Evolutionary conservation across 2,113 vertebrate species (phyloP).

Genomic region (Gulo gulo): DNA sequence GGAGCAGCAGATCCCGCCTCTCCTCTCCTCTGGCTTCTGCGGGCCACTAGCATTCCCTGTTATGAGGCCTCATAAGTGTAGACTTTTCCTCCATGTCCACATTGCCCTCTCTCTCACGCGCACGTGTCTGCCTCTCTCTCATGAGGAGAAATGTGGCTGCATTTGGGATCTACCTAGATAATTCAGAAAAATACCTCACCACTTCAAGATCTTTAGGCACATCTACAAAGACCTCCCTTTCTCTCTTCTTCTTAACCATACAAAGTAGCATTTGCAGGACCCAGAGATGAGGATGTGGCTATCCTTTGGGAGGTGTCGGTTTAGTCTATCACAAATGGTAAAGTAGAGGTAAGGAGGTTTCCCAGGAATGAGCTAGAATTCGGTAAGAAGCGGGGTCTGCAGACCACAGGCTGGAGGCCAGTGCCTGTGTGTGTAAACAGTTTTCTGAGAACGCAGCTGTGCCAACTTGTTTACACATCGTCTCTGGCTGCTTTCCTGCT

Average conservation of each 20-base stretch:
- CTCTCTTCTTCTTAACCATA: not conserved
- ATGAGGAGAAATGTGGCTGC: not conserved
- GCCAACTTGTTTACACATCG: not conserved
- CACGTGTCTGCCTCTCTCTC: accelerated
- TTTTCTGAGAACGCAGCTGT: not conserved
- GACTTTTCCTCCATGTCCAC: not conserved
- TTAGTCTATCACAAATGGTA: not conserved
- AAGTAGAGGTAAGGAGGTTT: not conserved
- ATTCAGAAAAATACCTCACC: not conserved
- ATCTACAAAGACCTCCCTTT: not conserved
- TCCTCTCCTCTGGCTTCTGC: accelerated
- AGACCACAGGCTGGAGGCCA: not conserved
- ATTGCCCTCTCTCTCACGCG: not conserved
- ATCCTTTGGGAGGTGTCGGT: not conserved
- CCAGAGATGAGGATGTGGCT: not conserved
- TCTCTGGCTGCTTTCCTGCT: not conserved
- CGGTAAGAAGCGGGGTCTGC: not conserved
- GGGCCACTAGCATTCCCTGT: not conserved
- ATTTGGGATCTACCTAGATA: not conserved
- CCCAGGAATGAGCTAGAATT: not conserved
- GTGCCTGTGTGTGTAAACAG: not conserved
- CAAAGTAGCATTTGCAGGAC: not conserved
- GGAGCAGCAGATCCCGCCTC: not conserved
- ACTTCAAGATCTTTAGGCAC: not conserved
- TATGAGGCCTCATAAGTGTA: not conserved